phyloP scores from a whole-genome alignment of 2,797 vertebrate genomes.

The Microctenopoma stevenorrisi region DNA sequence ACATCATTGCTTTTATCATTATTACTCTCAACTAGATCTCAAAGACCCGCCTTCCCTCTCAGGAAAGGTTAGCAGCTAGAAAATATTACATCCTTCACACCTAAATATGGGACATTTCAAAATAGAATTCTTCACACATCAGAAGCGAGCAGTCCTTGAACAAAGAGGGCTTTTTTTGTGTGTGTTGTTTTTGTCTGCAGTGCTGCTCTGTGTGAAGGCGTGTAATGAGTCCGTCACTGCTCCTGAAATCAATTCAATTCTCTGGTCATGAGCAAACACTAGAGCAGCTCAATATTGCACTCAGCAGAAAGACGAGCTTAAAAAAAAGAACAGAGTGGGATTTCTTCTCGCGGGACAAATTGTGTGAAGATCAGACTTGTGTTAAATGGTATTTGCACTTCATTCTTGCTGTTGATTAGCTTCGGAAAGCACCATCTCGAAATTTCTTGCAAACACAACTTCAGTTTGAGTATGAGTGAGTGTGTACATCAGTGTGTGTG shows the following conservation, averaged over 20 bases:
- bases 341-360: conserved; percentile 3
- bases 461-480: neutral
- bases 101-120: conserved; percentile 59
- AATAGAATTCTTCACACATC: conserved; percentile 78
- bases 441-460: conserved; percentile 25
- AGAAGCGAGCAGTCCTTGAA: conserved; percentile 75
- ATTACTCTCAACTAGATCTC: conserved; percentile 41
- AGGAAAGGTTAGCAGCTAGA: conserved; percentile 89
- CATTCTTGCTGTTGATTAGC: conserved; percentile 1
- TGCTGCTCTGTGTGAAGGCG: conserved; percentile 44
- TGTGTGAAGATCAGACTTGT: conserved; percentile 14
- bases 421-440: neutral
- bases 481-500: neutral
- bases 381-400: conserved; percentile 10
- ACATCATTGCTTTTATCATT: conserved; percentile 57
- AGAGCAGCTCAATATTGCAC: conserved; percentile 64
- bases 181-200: conserved; percentile 24
- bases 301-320: conserved; percentile 33
- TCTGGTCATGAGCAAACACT: conserved; percentile 18
- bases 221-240: conserved; percentile 15
- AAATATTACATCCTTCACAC: conserved; percentile 68
- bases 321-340: conserved; percentile 21
- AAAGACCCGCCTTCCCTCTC: conserved; percentile 69
- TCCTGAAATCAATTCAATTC: conserved; percentile 22
- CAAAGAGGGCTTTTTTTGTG: conserved; percentile 7